phyloP scores from a whole-genome alignment of 1,140 invertebrate species.

The Cryptotermes secundus region DNA sequence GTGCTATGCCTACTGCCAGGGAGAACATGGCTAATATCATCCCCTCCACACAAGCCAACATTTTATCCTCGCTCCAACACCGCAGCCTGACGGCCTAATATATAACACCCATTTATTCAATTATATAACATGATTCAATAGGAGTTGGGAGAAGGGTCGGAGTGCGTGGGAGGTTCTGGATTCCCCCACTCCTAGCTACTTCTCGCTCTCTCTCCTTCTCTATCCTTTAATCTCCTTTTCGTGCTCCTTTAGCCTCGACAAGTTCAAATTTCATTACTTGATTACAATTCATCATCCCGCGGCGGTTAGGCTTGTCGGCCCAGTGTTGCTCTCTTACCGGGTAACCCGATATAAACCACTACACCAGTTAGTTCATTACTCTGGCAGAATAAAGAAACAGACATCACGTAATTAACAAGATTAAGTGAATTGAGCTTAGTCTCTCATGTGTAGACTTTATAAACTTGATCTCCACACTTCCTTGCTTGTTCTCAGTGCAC shows the following conservation, averaged over 20 bases:
- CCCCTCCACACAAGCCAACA: background rate
- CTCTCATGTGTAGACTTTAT: too few relatives aligned
- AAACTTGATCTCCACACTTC: too few relatives aligned
- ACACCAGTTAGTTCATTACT: background rate
- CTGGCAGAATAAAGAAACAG: too few relatives aligned
- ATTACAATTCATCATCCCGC: background rate
- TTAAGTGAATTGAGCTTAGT: too few relatives aligned
- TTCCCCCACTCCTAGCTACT: background rate
- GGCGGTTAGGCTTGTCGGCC: background rate
- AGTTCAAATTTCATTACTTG: background rate
- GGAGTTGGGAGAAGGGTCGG: too few relatives aligned
- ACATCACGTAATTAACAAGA: too few relatives aligned
- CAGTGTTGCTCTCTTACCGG: background rate
- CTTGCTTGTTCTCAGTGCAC: too few relatives aligned
- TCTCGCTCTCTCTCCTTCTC: background rate
- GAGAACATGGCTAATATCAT: conserved; percentile 7
- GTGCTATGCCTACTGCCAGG: background rate
- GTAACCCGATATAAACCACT: conserved; percentile 10
- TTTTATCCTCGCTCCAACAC: background rate
- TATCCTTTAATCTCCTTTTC: background rate
- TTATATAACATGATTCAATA: conserved; percentile 7
- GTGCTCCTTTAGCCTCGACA: background rate
- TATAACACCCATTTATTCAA: conserved; percentile 8
- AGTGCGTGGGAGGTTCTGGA: background rate
- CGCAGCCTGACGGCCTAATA: background rate